Percentiles rank a stretch among this genome's conserved stretches.
Evolutionary conservation across 2,797 vertebrate species (phyloP).

Genomic region (Glyptemys insculpta): DNA sequence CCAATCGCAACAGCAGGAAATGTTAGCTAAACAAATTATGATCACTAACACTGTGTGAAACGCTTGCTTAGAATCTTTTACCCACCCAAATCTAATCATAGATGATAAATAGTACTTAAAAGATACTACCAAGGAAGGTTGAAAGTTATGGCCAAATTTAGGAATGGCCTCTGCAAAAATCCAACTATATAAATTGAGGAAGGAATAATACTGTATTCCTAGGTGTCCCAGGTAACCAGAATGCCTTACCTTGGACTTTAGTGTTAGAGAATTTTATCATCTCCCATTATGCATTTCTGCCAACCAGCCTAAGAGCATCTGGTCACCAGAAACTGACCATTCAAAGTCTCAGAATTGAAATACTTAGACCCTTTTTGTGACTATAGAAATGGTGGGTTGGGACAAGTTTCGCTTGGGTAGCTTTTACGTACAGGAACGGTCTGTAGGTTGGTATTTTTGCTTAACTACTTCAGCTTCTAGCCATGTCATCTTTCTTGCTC

Average conservation of each 20-base stretch:
- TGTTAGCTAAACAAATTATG: constrained; percentile 1
- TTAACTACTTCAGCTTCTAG: neutral
- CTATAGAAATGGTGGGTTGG: neutral
- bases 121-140: neutral
- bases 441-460: neutral
- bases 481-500: neutral
- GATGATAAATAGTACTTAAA: neutral
- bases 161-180: neutral
- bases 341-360: neutral
- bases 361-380: neutral
- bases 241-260: neutral
- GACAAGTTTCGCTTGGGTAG: neutral
- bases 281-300: neutral
- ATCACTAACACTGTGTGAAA: neutral
- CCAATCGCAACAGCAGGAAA: constrained; percentile 29
- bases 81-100: neutral
- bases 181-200: neutral
- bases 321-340: neutral
- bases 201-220: neutral
- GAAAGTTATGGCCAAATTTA: neutral
- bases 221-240: neutral
- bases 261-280: neutral
- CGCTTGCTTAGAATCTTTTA: neutral
- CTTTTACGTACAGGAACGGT: neutral
- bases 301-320: neutral